These are phyloP conservation scores for Cynocephalus volans DNA, from an alignment of 2,113 vertebrate genomes.

Conservation along the genomic window DNA sequence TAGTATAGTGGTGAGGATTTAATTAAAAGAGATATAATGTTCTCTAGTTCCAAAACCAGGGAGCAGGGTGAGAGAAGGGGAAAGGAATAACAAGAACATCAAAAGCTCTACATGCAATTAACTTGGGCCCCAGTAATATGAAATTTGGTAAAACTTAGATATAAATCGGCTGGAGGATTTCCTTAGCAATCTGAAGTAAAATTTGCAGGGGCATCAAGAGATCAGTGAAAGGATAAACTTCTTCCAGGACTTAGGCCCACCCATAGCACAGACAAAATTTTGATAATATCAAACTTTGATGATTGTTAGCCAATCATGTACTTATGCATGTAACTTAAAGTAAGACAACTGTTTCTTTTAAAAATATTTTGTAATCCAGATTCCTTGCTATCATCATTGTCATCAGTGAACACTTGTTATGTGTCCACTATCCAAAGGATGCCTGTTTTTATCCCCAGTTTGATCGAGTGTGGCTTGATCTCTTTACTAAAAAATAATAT, in stretches of 20 bases:
- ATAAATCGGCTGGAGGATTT: neutral
- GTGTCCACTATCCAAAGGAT: neutral
- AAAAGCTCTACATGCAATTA: neutral
- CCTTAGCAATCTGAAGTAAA: neutral
- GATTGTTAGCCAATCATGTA: neutral
- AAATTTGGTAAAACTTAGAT: neutral
- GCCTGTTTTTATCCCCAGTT: neutral
- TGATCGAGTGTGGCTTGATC: neutral
- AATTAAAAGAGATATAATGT: neutral
- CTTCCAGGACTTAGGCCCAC: neutral
- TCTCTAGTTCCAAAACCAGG: neutral
- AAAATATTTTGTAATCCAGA: neutral
- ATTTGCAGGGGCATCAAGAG: neutral
- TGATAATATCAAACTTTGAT: neutral
- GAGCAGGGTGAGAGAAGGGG: neutral
- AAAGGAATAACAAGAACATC: neutral
- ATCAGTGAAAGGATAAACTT: neutral
- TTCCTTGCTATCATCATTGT: neutral
- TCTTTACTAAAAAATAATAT: neutral
- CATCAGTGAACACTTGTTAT: neutral
- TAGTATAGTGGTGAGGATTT: neutral
- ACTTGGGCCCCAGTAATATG: neutral
- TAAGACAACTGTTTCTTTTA: neutral
- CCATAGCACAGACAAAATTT: neutral
- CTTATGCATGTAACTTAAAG: neutral